phyloP scores from a whole-genome alignment of 2,797 vertebrate genomes.

The Eleutherodactylus coqui region DNA sequence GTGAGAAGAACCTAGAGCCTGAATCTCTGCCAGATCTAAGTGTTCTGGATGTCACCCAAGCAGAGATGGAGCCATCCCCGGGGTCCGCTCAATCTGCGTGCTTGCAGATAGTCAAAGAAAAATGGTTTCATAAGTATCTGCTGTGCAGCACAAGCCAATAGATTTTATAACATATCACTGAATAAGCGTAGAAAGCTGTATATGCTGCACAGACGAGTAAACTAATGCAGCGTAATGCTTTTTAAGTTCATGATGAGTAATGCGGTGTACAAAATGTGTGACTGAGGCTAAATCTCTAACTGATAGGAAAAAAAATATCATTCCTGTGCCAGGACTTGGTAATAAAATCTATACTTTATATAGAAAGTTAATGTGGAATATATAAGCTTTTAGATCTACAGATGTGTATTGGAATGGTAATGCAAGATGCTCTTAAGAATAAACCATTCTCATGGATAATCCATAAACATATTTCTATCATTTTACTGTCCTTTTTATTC shows the following conservation, averaged over 20 bases:
- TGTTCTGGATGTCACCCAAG: constrained; percentile 58
- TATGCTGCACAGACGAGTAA: constrained; percentile 17
- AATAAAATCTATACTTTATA: constrained; percentile 7
- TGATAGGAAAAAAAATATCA: neutral
- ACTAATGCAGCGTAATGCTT: neutral
- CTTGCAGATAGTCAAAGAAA: constrained; percentile 50
- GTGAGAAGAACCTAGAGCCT: constrained; percentile 48
- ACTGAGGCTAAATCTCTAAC: neutral
- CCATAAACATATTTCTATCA: neutral
- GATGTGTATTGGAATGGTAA: neutral
- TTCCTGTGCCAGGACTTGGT: neutral
- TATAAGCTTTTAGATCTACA: neutral
- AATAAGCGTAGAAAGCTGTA: constrained; percentile 34
- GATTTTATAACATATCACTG: constrained; percentile 44
- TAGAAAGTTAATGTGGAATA: neutral
- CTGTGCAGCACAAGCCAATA: constrained; percentile 37
- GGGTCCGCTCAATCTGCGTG: constrained; percentile 37
- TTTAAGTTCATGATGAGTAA: constrained; percentile 28
- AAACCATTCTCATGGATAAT: neutral
- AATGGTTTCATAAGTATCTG: constrained; percentile 43
- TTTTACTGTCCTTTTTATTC: neutral
- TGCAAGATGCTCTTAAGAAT: neutral
- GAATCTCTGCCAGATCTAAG: constrained; percentile 53
- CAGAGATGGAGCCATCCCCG: constrained; percentile 42
- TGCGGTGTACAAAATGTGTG: neutral